These are phyloP conservation scores for Sula dactylatra DNA, from an alignment of 2,113 vertebrate species.

Conservation along the genomic window DNA sequence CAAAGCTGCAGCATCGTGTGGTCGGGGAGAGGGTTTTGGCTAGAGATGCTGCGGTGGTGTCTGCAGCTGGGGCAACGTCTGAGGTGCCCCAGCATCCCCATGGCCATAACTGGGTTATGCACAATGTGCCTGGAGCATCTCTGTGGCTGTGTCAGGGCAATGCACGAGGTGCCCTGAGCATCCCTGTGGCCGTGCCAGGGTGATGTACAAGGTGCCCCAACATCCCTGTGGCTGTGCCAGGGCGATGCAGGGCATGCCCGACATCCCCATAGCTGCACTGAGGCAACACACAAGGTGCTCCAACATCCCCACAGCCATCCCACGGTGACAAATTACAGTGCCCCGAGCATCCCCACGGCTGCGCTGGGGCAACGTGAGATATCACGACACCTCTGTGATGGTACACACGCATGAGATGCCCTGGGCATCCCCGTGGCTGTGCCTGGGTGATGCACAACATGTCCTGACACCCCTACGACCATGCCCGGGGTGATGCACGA, in stretches of 20 bases:
- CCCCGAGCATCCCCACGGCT: too few species aligned
- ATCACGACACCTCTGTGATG: too few species aligned
- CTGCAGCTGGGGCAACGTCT: rapidly evolving
- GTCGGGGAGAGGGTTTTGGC: neutral
- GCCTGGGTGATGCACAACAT: rapidly evolving
- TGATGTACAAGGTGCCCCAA: neutral
- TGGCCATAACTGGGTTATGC: rapidly evolving
- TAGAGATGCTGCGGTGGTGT: neutral
- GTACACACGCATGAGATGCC: neutral
- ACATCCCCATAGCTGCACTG: too few species aligned
- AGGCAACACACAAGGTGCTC: too few species aligned
- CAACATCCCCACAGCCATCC: too few species aligned
- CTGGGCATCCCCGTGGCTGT: neutral
- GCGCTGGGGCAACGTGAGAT: too few species aligned
- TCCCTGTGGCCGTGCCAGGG: rapidly evolving
- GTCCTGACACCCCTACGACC: neutral
- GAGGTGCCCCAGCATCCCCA: neutral
- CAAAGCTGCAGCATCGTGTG: neutral
- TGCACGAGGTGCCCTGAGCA: neutral
- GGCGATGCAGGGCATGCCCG: rapidly evolving
- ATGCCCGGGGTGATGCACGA: too few species aligned
- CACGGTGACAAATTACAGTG: too few species aligned
- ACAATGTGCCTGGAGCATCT: neutral
- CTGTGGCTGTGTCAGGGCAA: rapidly evolving
- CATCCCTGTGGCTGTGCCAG: rapidly evolving